phyloP scores from a whole-genome alignment of 1,140 invertebrate genomes.

The Triops cancriformis region DNA sequence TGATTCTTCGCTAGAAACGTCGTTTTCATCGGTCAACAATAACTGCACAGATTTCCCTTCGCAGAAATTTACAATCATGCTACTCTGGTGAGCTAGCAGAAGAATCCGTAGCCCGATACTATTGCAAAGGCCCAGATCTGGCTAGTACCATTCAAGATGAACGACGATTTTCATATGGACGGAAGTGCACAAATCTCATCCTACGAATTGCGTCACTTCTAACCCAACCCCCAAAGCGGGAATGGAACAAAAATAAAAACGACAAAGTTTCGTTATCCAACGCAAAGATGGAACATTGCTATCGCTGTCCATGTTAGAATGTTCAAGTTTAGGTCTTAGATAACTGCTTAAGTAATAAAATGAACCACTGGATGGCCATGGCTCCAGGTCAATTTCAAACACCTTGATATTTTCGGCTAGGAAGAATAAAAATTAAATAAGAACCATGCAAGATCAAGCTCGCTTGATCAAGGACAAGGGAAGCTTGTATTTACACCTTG shows the following conservation, averaged over 20 bases:
- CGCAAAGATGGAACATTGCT: background rate
- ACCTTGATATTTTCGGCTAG: too few species aligned
- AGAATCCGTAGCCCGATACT: background rate
- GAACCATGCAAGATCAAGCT: too few species aligned
- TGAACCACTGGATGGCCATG: too few species aligned
- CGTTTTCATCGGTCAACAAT: background rate
- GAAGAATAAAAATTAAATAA: too few species aligned
- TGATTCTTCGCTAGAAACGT: too few species aligned
- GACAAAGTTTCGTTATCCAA: background rate
- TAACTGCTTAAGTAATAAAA: too few species aligned
- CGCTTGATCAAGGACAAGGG: too few species aligned
- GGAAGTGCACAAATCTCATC: background rate
- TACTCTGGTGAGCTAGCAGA: background rate
- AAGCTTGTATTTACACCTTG: too few species aligned
- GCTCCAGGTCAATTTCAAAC: too few species aligned
- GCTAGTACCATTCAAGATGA: background rate
- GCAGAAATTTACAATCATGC: background rate
- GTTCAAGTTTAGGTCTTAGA: too few species aligned
- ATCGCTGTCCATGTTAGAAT: too few species aligned
- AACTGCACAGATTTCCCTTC: background rate
- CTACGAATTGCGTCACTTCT: background rate
- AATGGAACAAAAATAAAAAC: background rate
- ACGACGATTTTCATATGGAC: background rate
- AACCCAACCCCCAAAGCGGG: background rate
- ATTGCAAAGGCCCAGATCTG: background rate